Evolutionary conservation across 2,888 invertebrate species (phyloP).

Genomic region (Nomada hirtipes): DNA sequence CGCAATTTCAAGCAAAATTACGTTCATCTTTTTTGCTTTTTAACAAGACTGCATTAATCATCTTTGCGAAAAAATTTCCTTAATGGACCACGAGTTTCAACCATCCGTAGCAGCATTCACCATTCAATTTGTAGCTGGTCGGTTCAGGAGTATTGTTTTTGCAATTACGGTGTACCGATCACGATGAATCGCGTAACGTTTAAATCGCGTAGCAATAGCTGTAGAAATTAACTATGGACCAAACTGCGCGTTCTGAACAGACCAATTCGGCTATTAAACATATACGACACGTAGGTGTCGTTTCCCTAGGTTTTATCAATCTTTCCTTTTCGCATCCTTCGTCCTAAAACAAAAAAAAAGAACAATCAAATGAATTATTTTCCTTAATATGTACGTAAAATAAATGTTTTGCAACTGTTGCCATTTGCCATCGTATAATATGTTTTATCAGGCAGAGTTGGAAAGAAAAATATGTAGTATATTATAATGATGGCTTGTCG

Average conservation of each 20-base stretch:
- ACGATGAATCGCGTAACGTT: constrained; percentile 30
- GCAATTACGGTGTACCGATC: constrained; percentile 21
- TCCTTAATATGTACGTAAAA: neutral
- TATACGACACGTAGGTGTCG: neutral
- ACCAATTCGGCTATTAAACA: constrained; percentile 27
- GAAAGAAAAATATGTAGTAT: neutral
- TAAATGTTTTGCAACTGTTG: neutral
- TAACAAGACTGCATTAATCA: neutral
- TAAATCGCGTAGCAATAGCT: constrained; percentile 25
- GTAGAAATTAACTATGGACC: constrained; percentile 30
- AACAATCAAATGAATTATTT: neutral
- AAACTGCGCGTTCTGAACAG: constrained; percentile 22
- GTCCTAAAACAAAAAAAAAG: neutral
- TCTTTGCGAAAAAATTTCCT: neutral
- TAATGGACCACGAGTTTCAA: constrained; percentile 38
- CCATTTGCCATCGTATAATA: neutral
- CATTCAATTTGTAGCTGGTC: constrained; percentile 5
- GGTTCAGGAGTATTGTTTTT: constrained; percentile 20
- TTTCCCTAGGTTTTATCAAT: neutral
- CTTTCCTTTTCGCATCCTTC: constrained; percentile 1
- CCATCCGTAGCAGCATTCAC: constrained; percentile 5
- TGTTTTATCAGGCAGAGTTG: neutral
- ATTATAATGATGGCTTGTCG: constrained; percentile 12
- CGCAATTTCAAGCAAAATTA: neutral
- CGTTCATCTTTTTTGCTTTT: neutral